Evolutionary conservation across 2,113 vertebrate species (phyloP).

Genomic region (Baryphthengus martii): DNA sequence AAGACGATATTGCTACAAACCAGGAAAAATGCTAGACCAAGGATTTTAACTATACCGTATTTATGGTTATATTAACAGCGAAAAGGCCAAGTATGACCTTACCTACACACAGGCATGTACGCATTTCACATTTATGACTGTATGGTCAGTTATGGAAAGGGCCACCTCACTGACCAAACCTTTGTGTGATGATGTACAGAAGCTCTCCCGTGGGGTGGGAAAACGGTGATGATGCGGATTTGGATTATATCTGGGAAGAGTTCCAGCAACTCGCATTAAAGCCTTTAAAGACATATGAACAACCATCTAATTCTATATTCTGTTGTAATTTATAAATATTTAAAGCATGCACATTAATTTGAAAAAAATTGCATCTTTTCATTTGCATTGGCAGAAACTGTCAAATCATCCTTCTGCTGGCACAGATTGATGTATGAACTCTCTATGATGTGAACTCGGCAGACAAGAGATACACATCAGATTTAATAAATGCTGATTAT

Average conservation of each 20-base stretch:
- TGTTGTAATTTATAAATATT: background rate
- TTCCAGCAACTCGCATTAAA: background rate
- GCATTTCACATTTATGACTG: background rate
- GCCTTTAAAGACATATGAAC: background rate
- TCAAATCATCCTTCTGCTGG: background rate
- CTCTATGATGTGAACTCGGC: background rate
- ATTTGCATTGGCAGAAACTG: background rate
- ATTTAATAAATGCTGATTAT: background rate
- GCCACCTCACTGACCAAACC: background rate
- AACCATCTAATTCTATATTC: background rate
- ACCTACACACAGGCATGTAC: background rate
- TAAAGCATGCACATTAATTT: background rate
- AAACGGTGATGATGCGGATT: background rate
- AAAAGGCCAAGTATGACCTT: background rate
- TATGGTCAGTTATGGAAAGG: background rate
- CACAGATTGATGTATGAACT: background rate
- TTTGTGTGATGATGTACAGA: background rate
- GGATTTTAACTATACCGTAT: background rate
- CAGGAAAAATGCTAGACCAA: background rate
- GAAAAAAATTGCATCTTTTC: background rate
- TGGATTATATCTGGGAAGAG: background rate
- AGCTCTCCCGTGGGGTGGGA: background rate
- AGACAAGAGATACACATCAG: background rate
- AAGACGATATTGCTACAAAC: background rate
- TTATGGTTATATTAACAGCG: background rate